Conservation (phyloP, 2,888 invertebrate genomes). For the Cremastobaeus sp. region DNA sequence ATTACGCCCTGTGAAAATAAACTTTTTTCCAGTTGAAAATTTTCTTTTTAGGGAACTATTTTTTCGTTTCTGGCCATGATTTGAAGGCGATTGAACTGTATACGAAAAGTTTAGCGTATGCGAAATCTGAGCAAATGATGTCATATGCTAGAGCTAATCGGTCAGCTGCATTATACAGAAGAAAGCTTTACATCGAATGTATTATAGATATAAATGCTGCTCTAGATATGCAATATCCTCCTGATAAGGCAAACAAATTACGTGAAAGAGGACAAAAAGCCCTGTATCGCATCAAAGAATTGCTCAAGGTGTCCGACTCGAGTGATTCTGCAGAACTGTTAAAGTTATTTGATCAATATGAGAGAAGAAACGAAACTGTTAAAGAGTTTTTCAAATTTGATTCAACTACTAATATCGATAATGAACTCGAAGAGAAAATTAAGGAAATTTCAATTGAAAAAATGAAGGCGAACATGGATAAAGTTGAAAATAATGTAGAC, state of each 20-base stretch:
- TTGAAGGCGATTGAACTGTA: constrained; percentile 74
- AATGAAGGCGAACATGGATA: neutral
- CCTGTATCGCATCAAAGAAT: constrained; percentile 61
- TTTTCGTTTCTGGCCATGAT: constrained; percentile 75
- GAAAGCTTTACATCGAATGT: constrained; percentile 73
- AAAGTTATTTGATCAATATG: constrained; percentile 37
- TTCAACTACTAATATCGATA: neutral
- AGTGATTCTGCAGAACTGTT: constrained; percentile 26
- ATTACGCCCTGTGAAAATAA: no score
- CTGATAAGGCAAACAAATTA: constrained; percentile 72
- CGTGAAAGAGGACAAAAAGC: constrained; percentile 72
- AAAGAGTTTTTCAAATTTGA: constrained; percentile 1
- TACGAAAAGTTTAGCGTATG: constrained; percentile 74
- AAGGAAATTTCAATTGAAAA: constrained; percentile 6
- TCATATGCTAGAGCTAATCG: constrained; percentile 76
- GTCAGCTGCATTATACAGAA: constrained; percentile 75
- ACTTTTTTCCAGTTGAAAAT: neutral
- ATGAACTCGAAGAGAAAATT: neutral
- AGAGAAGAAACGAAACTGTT: constrained; percentile 13
- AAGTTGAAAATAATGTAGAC: constrained; percentile 8
- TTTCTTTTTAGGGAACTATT: constrained; percentile 71
- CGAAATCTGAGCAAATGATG: constrained; percentile 70
- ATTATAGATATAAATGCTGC: constrained; percentile 74
- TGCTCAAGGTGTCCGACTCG: constrained; percentile 23
- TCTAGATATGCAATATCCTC: constrained; percentile 71